Evolutionary conservation across 2,888 invertebrate genomes (phyloP).

Genomic region (Cosmopolites sordidus): DNA sequence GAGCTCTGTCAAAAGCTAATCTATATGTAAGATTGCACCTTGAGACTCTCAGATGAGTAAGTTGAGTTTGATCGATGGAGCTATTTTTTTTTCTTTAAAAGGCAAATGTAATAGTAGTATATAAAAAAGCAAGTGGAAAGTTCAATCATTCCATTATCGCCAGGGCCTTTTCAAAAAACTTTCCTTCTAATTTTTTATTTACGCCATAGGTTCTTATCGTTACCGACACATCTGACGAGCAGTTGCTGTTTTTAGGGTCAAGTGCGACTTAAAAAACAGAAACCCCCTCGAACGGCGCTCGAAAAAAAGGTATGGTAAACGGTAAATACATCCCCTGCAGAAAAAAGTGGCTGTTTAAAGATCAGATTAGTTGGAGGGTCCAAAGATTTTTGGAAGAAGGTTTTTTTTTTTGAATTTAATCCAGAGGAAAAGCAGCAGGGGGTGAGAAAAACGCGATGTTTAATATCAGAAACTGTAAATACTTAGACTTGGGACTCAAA

Average conservation of each 20-base stretch:
- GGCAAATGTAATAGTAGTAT: too few relatives aligned
- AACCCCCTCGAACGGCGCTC: constrained; percentile 1
- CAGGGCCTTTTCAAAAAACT: too few relatives aligned
- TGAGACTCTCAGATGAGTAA: too few relatives aligned
- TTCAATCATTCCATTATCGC: too few relatives aligned
- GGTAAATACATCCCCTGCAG: constrained; percentile 8
- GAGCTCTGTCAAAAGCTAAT: too few relatives aligned
- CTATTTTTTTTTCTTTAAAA: too few relatives aligned
- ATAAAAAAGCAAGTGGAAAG: too few relatives aligned
- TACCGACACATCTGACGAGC: too few relatives aligned
- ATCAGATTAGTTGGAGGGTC: constrained; percentile 18
- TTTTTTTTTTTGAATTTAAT: constrained; percentile 14
- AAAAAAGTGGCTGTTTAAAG: constrained; percentile 18
- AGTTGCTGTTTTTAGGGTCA: constrained; percentile 2
- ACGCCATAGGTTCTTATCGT: too few relatives aligned
- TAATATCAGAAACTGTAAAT: constrained; percentile 17
- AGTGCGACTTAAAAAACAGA: constrained; percentile 8
- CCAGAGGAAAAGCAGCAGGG: constrained; percentile 14
- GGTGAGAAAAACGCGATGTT: constrained; percentile 15
- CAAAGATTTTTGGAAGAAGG: constrained; percentile 21
- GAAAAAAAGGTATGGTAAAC: constrained; percentile 6
- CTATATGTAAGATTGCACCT: too few relatives aligned
- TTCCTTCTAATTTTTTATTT: too few relatives aligned
- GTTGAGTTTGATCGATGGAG: too few relatives aligned
- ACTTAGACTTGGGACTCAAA: background rate